These are phyloP conservation scores for Stomatorhinus ivindoensis DNA, from an alignment of 2,113 vertebrate species.

Conservation along the genomic window DNA sequence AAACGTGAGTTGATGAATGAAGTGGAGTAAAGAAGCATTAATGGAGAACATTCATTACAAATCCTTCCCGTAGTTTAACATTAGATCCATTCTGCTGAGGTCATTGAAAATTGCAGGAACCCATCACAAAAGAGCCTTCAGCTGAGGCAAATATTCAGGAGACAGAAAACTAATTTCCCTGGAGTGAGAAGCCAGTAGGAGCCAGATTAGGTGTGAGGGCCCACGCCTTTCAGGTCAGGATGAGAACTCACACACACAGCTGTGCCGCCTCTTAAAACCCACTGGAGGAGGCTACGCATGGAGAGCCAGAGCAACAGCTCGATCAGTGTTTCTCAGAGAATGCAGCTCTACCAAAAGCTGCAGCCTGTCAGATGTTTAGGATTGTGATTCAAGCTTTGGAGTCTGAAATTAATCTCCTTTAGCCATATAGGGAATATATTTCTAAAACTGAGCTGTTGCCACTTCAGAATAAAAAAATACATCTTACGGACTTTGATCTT, in stretches of 20 bases:
- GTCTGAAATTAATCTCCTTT: conserved; percentile 10
- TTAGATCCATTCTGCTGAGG: neutral
- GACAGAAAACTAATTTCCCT: neutral
- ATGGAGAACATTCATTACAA: neutral
- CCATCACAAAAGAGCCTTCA: neutral
- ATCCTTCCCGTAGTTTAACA: neutral
- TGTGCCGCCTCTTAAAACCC: neutral
- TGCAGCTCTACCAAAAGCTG: neutral
- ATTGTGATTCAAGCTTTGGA: neutral
- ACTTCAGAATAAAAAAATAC: neutral
- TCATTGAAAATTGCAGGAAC: neutral
- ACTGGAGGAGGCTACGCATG: neutral
- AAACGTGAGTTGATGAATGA: neutral
- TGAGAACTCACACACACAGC: neutral
- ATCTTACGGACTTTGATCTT: neutral
- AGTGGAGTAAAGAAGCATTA: neutral
- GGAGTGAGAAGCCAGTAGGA: neutral
- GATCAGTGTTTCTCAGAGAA: neutral
- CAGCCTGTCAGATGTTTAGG: conserved; percentile 4
- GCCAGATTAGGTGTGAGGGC: neutral
- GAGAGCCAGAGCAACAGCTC: neutral
- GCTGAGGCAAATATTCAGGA: neutral
- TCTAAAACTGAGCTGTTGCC: conserved; percentile 2
- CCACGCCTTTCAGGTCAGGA: neutral
- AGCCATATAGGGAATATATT: neutral